A percentile compares a stretch with the other conserved stretches of the same genome.
Evolutionary conservation across 92 coral and sea anemone genomes (phyloP).

Genomic region (Porites rus): DNA sequence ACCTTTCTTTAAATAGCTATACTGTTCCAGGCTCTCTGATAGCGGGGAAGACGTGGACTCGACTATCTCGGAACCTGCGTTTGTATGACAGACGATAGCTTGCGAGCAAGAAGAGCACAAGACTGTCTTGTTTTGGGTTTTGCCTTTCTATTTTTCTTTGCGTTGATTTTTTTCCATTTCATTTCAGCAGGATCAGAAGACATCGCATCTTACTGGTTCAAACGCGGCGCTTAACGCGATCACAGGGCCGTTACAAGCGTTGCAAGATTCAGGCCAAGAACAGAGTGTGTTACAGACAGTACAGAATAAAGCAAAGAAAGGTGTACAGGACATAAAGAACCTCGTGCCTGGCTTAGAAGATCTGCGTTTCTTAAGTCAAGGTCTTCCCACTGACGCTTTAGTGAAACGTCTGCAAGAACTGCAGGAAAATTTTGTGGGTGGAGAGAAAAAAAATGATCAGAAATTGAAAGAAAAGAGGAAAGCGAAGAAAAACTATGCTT

Average conservation of each 20-base stretch:
- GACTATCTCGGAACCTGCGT: too few relatives aligned
- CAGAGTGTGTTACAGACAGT: slow-evolving; percentile 47
- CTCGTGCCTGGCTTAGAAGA: slow-evolving; percentile 65
- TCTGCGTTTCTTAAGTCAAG: slow-evolving; percentile 53
- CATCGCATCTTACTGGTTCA: slow-evolving; percentile 6
- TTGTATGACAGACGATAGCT: too few relatives aligned
- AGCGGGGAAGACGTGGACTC: too few relatives aligned
- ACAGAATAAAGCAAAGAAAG: slow-evolving; percentile 59
- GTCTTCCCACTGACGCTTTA: slow-evolving; percentile 61
- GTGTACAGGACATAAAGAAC: slow-evolving; percentile 49
- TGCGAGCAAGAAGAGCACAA: too few relatives aligned
- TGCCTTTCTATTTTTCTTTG: not conserved
- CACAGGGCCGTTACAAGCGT: slow-evolving; percentile 26
- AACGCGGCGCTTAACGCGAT: slow-evolving; percentile 6
- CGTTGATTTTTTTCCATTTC: not conserved
- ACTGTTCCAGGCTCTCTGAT: too few relatives aligned
- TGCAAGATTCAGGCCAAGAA: slow-evolving; percentile 19
- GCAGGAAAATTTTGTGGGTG: slow-evolving; percentile 92
- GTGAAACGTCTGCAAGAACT: slow-evolving; percentile 83
- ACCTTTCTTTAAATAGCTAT: too few relatives aligned
- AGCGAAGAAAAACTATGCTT: slow-evolving; percentile 79
- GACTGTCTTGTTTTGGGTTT: too few relatives aligned
- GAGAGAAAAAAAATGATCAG: slow-evolving; percentile 91
- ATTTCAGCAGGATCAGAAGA: slow-evolving; percentile 17
- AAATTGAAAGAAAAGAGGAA: slow-evolving; percentile 89